A percentile compares a stretch with the other conserved stretches of the same genome.
Conservation (phyloP, 2,797 vertebrate genomes). For the Rhinichthys osculus region DNA sequence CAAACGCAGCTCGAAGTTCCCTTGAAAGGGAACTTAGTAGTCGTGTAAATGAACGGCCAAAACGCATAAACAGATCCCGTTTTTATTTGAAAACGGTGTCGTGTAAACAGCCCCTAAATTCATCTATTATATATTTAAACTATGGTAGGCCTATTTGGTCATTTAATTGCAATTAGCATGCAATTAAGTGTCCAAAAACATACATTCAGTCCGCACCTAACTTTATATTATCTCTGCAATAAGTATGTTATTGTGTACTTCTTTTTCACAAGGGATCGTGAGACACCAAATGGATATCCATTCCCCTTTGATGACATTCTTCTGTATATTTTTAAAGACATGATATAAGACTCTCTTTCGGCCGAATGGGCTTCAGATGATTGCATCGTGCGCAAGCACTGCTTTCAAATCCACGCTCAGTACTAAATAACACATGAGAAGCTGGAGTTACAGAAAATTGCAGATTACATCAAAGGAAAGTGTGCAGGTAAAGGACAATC, state of each 20-base stretch:
- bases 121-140: no score
- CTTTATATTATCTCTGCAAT: background rate
- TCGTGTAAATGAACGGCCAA: no score
- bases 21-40: no score
- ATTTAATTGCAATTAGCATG: no score
- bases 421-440: conserved; percentile 46
- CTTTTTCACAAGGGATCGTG: background rate
- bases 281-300: conserved; percentile 27
- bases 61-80: no score
- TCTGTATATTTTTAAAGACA: conserved; percentile 28
- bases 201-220: background rate
- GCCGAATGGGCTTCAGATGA: conserved; percentile 39
- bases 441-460: conserved; percentile 4
- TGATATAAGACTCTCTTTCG: conserved; percentile 14
- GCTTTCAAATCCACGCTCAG: conserved; percentile 22
- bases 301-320: conserved; percentile 41
- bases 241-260: background rate
- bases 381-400: conserved; percentile 40
- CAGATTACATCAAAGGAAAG: conserved; percentile 30
- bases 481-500: conserved; percentile 1
- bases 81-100: no score
- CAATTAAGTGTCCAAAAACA: background rate
- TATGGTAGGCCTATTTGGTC: no score
- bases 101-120: no score
- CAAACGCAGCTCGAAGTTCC: no score